Base-by-base conservation (phyloP, 2,113 vertebrate species). In the Phyllopteryx taeniolatus region DNA sequence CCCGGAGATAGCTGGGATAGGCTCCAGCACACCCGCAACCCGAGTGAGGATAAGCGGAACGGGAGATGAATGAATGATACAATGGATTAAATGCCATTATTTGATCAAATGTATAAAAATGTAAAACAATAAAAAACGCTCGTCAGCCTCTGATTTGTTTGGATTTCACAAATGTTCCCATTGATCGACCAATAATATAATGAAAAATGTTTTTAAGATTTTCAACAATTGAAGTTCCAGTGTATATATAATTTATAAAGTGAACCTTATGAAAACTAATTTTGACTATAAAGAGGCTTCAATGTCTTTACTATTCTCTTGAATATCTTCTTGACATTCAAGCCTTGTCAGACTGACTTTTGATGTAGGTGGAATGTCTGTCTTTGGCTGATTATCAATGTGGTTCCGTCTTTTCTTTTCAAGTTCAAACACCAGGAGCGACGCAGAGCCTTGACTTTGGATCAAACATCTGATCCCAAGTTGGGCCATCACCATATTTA, bases 391-490 rank as follows among this genome's bases (percentile, higher is more conserved):
- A 86, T 86, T 75, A 85, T 86, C 85, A 67, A 87, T 81, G 82
- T 90, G 77, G 74, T 75, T 85, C 79, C 83, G 85, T 80, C 87
- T 87, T 87, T n/a, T 71, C 72, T 77, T 91, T 91, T 92, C 81
- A 87, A 65, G 74, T 79, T 60, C 70, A 74, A 79, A 75, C 74
- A 78, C 74, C 80, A 88, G 89, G 86, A 88, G 83, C 87, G 81
- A 87, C 87, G 87, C 82, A 83, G 79, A 84, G 67, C 74, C 81
- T 35, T 73, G 60, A 81, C 80, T 72, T n/a, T 67, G 75, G 69
- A 79, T 76, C 79, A 90, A 88, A 78, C 82, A 87, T 90, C 82
- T 73, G 79, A 85, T 84, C 83, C 78, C 66, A 51, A 56, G 53
- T 77, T 74, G 39, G 62, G 70, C 72, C 70, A 68, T 73, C 44